Evolutionary conservation across 2,888 invertebrate species (phyloP), one percentile per base, ranked within the genome.

Genomic region (Hemaris fuciformis): DNA sequence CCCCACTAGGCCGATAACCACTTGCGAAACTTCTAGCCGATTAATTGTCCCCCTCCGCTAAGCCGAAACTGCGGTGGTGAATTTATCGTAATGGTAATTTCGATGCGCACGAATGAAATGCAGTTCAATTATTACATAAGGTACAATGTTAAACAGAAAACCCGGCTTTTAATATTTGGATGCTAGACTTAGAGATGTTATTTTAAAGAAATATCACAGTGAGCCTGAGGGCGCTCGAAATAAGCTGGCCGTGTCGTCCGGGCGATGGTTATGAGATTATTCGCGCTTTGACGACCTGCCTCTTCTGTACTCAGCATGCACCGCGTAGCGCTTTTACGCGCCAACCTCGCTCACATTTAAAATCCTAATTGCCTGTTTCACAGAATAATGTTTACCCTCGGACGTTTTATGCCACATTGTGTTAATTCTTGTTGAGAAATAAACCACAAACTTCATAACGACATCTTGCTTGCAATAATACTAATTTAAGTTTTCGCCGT

Each of bases 201-300:
- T 77, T 77, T 83, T 85, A 85, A 86, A 87, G 87, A 85, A 83
- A 81, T 81, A 84, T 83, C 80, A 81, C 78, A 64, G 81, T 82
- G 80, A 83, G 84, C 84, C 83, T 71, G 83, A 85, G 85, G 84
- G 85, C 83, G 83, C 85, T 85, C 79, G 72, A 81, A 81, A 79
- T 83, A 86, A 84, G 85, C 84, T 83, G 83, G 69, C 78, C 83
- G 79, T 80, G 84, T 86, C 82, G 85, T 81, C 83, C 81, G 80
- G 79, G 77, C 78, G 81, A 80, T 82, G 80, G 87, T 90, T 89
- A 90, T 89, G 88, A 88, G 88, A 89, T 90, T 88, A 90, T 85
- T 85, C 84, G 85, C 84, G 85, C 89, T 90, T 89, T 89, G 89
- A 87, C 85, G 83, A 80, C 76, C 67, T 76, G 77, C 79, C 80